phyloP scores from a whole-genome alignment of 1,140 invertebrate genomes.

The Zaprionus kolodkinae region DNA sequence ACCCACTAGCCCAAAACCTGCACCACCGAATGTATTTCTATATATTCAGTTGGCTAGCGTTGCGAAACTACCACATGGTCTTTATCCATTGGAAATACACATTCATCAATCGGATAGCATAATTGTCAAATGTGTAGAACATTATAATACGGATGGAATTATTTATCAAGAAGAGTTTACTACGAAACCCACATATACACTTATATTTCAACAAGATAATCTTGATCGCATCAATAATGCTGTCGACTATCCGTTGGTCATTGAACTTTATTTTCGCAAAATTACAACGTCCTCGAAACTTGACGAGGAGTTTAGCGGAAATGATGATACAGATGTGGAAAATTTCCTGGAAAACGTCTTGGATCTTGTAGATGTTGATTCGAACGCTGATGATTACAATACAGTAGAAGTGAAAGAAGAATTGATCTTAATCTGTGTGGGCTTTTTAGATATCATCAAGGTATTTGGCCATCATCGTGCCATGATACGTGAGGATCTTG shows the following conservation, averaged over 20 bases:
- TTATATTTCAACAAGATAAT: slow-evolving; percentile 69
- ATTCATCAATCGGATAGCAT: slow-evolving; percentile 35
- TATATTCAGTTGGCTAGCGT: slow-evolving; percentile 54
- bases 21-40: slow-evolving; percentile 62
- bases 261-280: slow-evolving; percentile 53
- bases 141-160: slow-evolving; percentile 59
- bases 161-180: slow-evolving; percentile 48
- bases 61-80: neutral
- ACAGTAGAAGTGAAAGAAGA: neutral
- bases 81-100: slow-evolving; percentile 42
- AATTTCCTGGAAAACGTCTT: neutral
- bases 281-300: neutral
- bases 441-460: slow-evolving; percentile 72
- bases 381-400: neutral
- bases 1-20: slow-evolving; percentile 1
- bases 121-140: slow-evolving; percentile 58
- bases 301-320: neutral
- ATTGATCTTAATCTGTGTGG: slow-evolving; percentile 45
- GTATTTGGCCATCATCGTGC: slow-evolving; percentile 61
- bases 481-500: slow-evolving; percentile 46
- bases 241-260: slow-evolving; percentile 65
- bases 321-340: neutral
- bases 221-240: slow-evolving; percentile 67
- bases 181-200: slow-evolving; percentile 58
- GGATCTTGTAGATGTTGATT: neutral